Evolutionary conservation across 2,113 vertebrate species (phyloP), one percentile per base, ranked within the genome.

Genomic region (Chinchilla lanigera): DNA sequence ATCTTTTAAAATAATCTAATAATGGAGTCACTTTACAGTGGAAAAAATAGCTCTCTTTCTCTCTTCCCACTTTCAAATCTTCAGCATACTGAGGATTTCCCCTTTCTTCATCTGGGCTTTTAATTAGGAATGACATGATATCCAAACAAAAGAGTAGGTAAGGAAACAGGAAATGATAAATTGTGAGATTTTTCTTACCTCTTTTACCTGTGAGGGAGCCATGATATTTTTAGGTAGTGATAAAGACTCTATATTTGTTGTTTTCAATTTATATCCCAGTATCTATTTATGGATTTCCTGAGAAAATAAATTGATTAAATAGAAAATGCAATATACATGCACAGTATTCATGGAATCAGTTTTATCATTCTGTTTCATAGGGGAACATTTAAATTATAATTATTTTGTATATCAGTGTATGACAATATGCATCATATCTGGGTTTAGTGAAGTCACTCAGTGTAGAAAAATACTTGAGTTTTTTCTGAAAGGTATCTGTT

Each of bases 161-260:
- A 8, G 5, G 22, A 93, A 95, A 89, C 82, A 65, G 60, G 56
- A 88, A 60, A 58, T 71, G 77, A 87, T 61, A 28, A 93, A 83
- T 67, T 77, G 13, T 71, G 63, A 85, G 3, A 71, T 81, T 85
- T 58, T 78, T 63, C 35, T 93, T 95, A 33, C 24, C 35, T 92
- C 35, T 50, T 24, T 20, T 77, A 56, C 4, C 65, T 71, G 22
- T 14, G 10, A 85, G 10, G 22, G 12, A 73, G 7, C 30, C 22
- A 78, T 89, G 24, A 52, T 93, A 83, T 86, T 95, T 91, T 73
- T 82, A n/a, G 38, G 16, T 38, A 20, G 14, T 85, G 58, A 93
- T 26, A 38, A 95, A 90, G 94, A 77, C 10, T 33, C 85, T 30
- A 86, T 16, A 93, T 93, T 85, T 56, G 58, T 78, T 90, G 63